Evolutionary conservation across 2,888 invertebrate genomes (phyloP), one percentile per base, ranked within the genome.

Genomic region (Leuctra nigra): DNA sequence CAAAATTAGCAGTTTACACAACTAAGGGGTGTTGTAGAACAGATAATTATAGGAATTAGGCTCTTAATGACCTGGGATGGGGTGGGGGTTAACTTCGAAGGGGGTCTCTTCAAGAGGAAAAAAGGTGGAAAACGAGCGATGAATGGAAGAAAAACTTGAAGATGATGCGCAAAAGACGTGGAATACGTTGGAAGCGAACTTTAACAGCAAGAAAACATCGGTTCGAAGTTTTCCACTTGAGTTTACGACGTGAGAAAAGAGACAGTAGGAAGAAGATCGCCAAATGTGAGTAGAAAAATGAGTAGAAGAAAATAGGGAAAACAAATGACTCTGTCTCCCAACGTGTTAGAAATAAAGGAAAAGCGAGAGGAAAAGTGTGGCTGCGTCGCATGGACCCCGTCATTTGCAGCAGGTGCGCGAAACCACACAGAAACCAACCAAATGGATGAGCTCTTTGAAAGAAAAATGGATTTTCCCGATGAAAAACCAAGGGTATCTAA

Each of bases 221-320:
- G 53, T 52, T 58, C 52, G 55, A 55, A 46, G 46, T 58, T 54
- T 55, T 52, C 55, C 58, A 55, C 58, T 58, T 44, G 55, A 52
- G 58, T 53, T 58, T 55, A 44, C 58, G 55, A 53, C 52, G 55
- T 58, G 58, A 52, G 58, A 55, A 58, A 50, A 39, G 33, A 50
- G 50, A 50, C 50, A 55, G 55, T n/a, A n/a, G n/a, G n/a, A 33
- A 38, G 38, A 24, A 24, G 57, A 41, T 55, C 58, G 33, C 55
- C 58, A 55, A 58, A 58, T 55, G 55, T 52, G 53, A 33, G 44
- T 53, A 58, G 58, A 58, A 58, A 58, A 58, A 58, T 58, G 55
- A 58, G 55, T 46, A 20, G 58, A 58, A 50, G 52, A 50, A 58
- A 58, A 55, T 55, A 55, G 54, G 58, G 50, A 55, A 58, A 58